These are phyloP conservation scores for Periplaneta americana DNA, from an alignment of 1,140 invertebrate species.

Conservation along the genomic window DNA sequence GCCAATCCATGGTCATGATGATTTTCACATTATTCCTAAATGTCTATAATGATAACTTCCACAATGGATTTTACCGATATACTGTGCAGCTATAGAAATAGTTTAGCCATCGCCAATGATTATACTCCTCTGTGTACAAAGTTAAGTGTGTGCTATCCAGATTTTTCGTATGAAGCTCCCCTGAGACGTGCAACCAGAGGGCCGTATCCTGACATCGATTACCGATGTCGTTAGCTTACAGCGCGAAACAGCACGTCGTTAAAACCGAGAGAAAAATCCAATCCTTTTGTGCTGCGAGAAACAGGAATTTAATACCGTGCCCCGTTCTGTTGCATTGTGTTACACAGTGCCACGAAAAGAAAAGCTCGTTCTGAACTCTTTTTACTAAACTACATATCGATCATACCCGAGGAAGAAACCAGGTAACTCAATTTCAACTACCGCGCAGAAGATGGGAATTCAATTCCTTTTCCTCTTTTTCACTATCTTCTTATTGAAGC, in stretches of 20 bases:
- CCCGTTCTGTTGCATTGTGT: not conserved
- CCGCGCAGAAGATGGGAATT: not conserved
- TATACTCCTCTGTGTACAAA: too few species aligned
- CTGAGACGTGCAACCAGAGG: too few species aligned
- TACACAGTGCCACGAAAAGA: not conserved
- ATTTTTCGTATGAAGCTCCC: not conserved
- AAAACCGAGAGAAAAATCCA: not conserved
- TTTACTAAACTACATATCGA: not conserved
- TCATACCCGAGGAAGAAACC: not conserved
- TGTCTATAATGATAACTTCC: too few species aligned
- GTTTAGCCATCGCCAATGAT: too few species aligned
- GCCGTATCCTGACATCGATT: not conserved
- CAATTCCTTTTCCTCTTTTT: not conserved
- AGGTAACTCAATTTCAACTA: not conserved
- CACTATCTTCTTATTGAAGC: not conserved
- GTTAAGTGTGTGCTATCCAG: not conserved
- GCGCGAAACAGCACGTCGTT: not conserved
- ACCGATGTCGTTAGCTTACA: not conserved
- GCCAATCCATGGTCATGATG: too few species aligned
- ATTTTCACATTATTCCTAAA: too few species aligned
- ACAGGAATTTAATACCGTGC: not conserved
- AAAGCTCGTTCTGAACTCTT: not conserved
- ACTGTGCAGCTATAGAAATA: too few species aligned
- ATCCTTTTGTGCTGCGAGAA: not conserved
- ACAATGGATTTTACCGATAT: too few species aligned